Evolutionary conservation across 1,140 invertebrate genomes (phyloP).

Genomic region (Goniozus legneri): DNA sequence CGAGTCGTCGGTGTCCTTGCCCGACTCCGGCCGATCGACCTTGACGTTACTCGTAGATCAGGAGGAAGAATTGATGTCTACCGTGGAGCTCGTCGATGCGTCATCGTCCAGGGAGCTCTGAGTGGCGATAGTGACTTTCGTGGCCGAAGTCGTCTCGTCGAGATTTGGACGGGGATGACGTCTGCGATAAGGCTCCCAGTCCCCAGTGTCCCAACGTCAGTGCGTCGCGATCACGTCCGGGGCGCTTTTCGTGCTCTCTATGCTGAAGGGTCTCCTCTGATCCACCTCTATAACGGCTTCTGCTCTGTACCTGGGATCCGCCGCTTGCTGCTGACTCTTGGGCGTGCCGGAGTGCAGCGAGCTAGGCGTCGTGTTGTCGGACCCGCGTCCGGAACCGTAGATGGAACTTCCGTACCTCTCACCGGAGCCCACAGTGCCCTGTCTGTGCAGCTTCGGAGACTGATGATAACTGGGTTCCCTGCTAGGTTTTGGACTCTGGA

Average conservation of each 20-base stretch:
- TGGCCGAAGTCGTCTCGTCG: background rate
- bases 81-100: conserved; percentile 28
- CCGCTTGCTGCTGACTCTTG: conserved; percentile 5
- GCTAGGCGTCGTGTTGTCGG: conserved; percentile 30
- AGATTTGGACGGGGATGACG: conserved; percentile 53
- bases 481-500: conserved; percentile 36
- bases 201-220: conserved; percentile 60
- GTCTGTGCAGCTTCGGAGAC: conserved; percentile 29
- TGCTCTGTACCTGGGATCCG: conserved; percentile 57
- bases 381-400: conserved; percentile 27
- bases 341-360: conserved; percentile 18
- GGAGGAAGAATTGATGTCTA: conserved; percentile 35
- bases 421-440: conserved; percentile 60
- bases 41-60: conserved; percentile 35
- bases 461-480: conserved; percentile 18
- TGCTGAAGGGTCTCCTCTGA: conserved; percentile 65
- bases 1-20: conserved; percentile 2
- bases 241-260: conserved; percentile 77
- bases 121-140: conserved; percentile 2
- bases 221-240: conserved; percentile 83
- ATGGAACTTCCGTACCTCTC: conserved; percentile 44
- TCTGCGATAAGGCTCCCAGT: conserved; percentile 60
- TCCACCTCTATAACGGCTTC: conserved; percentile 67
- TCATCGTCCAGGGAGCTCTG: background rate
- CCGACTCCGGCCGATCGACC: conserved; percentile 3